These are phyloP conservation scores for Ispidina picta DNA, from an alignment of 2,797 vertebrate genomes.

Conservation along the genomic window DNA sequence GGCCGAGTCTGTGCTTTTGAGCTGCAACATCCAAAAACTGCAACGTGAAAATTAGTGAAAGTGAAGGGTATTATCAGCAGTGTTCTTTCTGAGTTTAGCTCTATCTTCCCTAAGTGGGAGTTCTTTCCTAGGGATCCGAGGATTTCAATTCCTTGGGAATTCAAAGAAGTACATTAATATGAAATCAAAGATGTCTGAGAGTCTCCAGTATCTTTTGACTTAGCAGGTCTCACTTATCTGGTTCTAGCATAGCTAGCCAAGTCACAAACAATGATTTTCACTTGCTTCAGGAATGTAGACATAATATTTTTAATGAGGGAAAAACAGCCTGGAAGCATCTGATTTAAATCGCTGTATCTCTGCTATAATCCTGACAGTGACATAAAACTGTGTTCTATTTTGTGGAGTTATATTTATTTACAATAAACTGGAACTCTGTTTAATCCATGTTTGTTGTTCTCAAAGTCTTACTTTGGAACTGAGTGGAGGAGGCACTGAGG, in stretches of 20 bases:
- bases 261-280: background rate
- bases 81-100: constrained; percentile 28
- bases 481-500: background rate
- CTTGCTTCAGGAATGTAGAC: background rate
- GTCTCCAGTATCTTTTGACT: background rate
- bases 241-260: constrained; percentile 1
- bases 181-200: background rate
- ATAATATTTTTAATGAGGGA: background rate
- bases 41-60: constrained; percentile 58
- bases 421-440: background rate
- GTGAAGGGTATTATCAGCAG: constrained; percentile 43
- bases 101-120: background rate
- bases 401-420: background rate
- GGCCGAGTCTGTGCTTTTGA: constrained; percentile 28
- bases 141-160: constrained; percentile 16
- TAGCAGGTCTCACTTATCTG: background rate
- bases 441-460: background rate
- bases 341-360: background rate
- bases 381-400: background rate
- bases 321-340: background rate
- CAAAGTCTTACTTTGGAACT: background rate
- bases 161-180: background rate
- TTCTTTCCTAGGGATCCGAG: constrained; percentile 20
- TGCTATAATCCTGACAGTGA: background rate
- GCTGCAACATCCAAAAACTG: constrained; percentile 23